Percentiles rank a stretch among this genome's conserved stretches.
These are phyloP conservation scores for Xiphias gladius DNA, from an alignment of 2,113 vertebrate genomes.

Conservation along the genomic window DNA sequence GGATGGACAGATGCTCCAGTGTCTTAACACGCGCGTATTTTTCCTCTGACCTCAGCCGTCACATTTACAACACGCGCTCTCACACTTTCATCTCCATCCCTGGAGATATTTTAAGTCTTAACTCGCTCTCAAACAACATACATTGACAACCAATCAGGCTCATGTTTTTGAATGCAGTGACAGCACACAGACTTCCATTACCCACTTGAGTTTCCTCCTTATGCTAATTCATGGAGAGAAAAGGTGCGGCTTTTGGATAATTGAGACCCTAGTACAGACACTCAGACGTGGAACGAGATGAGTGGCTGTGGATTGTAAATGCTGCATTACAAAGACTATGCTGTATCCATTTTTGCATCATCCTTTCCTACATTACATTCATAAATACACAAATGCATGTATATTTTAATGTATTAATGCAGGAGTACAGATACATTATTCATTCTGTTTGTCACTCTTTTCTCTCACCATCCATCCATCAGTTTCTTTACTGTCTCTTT, in stretches of 20 bases:
- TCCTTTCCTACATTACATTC: not conserved
- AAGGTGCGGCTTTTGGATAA: slow-evolving; percentile 61
- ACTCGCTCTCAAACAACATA: not conserved
- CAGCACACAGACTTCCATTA: slow-evolving; percentile 58
- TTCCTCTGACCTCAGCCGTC: not conserved
- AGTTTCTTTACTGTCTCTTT: slow-evolving; percentile 10
- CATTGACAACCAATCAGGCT: slow-evolving; percentile 36
- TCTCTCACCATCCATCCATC: slow-evolving; percentile 43
- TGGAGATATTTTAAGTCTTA: not conserved
- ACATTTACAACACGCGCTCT: not conserved
- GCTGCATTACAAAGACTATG: not conserved
- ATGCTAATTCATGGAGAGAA: slow-evolving; percentile 54
- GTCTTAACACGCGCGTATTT: not conserved
- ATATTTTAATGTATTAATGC: slow-evolving; percentile 34
- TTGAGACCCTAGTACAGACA: slow-evolving; percentile 67
- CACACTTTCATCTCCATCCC: not conserved
- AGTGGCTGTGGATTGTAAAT: slow-evolving; percentile 38
- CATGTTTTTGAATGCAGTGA: slow-evolving; percentile 29
- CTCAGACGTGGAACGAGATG: slow-evolving; percentile 43
- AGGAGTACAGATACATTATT: slow-evolving; percentile 31
- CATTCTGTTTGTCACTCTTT: slow-evolving; percentile 13
- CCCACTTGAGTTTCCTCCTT: slow-evolving; percentile 45
- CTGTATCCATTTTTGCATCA: slow-evolving; percentile 19
- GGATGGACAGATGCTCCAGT: slow-evolving; percentile 17
- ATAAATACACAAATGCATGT: not conserved